Evolutionary conservation across 2,888 invertebrate genomes (phyloP), one percentile per base, ranked within the genome.

Genomic region (Cataglyphis livida): DNA sequence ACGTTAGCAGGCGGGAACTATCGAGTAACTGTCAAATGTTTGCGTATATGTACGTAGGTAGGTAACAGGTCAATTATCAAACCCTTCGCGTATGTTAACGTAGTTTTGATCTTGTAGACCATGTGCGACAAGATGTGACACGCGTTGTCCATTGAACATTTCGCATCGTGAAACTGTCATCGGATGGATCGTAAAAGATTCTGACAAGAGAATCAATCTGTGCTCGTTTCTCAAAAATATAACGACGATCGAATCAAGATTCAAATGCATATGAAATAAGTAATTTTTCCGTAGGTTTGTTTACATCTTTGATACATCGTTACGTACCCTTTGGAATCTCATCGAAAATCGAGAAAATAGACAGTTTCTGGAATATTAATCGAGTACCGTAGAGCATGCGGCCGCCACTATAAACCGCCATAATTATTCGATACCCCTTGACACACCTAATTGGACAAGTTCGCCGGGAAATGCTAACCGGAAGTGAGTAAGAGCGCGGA

Each of bases 371-470:
- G 44, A 70, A 48, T 71, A 74, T 41, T 74, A 54, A 51, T 75
- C 74, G 76, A 62, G 75, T 62, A 38, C 21, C 51, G 18, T 18
- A 38, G 61, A 74, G 51, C n/a, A 66, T 66, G 76, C 65, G 62
- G 81, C 82, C 71, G 74, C 81, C 54, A 65, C 54, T 70, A 71
- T 86, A 89, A 88, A 90, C 87, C 87, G 66, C 90, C 83, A 84
- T 86, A 90, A 89, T 90, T 88, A 90, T 85, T 89, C 90, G 83
- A 74, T 90, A 83, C 87, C 86, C 85, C 88, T 88, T 89, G 89
- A 88, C 87, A 87, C 88, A 90, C 86, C 90, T 92, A 93, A 93
- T 93, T 93, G 92, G 91, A 90, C 90, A 92, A 92, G 87, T 93
- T 92, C 83, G 84, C 57, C 51, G 86, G 87, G 85, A 85, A 92